phyloP scores from a whole-genome alignment of 1,140 invertebrate species.

The Drosophila albomicans region DNA sequence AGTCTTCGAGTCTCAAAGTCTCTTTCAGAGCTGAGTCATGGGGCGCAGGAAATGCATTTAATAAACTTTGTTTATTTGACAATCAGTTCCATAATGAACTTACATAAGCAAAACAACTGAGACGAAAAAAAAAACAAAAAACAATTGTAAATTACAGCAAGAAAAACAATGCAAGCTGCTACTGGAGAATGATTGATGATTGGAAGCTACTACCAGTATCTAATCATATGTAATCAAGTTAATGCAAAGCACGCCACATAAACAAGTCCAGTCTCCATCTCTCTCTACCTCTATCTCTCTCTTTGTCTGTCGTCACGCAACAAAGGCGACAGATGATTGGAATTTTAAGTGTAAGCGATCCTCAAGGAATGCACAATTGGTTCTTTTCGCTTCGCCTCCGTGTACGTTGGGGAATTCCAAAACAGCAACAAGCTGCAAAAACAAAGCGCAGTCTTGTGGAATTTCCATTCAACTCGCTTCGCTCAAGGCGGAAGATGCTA shows the following conservation, averaged over 20 bases:
- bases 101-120: constrained; percentile 24
- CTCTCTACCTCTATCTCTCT: background rate
- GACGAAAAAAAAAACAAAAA: background rate
- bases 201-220: constrained; percentile 27
- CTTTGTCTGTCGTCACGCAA: constrained; percentile 49
- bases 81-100: constrained; percentile 37
- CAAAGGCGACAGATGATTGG: constrained; percentile 41
- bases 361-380: constrained; percentile 48
- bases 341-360: constrained; percentile 56
- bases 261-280: constrained; percentile 30
- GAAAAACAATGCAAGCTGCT: background rate
- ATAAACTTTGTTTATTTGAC: constrained; percentile 40
- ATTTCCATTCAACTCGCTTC: constrained; percentile 47
- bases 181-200: constrained; percentile 57
- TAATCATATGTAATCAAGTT: constrained; percentile 65
- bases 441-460: constrained; percentile 41
- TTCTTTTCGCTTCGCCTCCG: constrained; percentile 30
- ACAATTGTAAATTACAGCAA: constrained; percentile 23
- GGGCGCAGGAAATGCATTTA: constrained; percentile 24
- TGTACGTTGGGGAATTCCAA: constrained; percentile 50
- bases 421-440: constrained; percentile 10
- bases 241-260: constrained; percentile 57
- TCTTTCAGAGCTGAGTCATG: constrained; percentile 31
- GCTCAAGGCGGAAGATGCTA: constrained; percentile 49
- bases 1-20: background rate